These are phyloP conservation scores for Tragelaphus imberbis DNA, from an alignment of 2,113 vertebrate genomes.

Conservation along the genomic window DNA sequence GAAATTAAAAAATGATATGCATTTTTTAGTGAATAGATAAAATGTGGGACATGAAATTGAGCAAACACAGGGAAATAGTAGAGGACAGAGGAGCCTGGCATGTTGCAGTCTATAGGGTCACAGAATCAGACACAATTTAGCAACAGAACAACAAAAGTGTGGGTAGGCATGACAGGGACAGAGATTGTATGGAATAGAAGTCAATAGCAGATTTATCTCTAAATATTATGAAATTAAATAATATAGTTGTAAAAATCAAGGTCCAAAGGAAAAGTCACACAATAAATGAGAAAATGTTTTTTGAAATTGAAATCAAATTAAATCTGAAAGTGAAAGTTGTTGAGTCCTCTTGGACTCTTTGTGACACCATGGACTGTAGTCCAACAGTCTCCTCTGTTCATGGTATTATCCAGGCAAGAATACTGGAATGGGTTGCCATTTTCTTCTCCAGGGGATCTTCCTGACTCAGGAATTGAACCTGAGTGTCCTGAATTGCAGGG, in stretches of 20 bases:
- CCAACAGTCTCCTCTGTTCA: background rate
- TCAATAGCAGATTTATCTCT: background rate
- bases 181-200: background rate
- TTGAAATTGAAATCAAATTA: background rate
- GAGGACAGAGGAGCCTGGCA: background rate
- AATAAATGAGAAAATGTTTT: background rate
- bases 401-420: background rate
- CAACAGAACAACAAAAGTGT: background rate
- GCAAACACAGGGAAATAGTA: background rate
- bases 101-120: background rate
- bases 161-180: background rate
- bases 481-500: background rate
- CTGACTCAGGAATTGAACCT: background rate
- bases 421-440: background rate
- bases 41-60: background rate
- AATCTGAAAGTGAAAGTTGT: background rate
- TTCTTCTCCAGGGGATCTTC: background rate
- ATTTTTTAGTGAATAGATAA: background rate
- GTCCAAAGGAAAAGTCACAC: background rate
- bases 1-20: too few species aligned
- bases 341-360: background rate
- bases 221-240: background rate
- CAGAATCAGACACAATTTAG: background rate
- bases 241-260: background rate
- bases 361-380: rapidly evolving